These are phyloP conservation scores for Regulus satrapa DNA, from an alignment of 2,113 vertebrate genomes.

Conservation along the genomic window DNA sequence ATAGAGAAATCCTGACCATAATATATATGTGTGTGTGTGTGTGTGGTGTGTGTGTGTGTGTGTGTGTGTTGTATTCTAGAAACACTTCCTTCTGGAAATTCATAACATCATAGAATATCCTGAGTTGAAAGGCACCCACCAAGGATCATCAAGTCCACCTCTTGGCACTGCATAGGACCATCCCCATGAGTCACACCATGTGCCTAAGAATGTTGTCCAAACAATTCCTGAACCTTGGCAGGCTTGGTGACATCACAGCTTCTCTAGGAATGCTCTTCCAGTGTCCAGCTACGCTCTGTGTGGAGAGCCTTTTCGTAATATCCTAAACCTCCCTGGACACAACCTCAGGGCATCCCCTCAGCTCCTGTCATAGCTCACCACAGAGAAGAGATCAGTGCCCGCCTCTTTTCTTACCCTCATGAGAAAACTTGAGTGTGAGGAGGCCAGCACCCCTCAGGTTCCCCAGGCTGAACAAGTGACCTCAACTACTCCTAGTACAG, in stretches of 20 bases:
- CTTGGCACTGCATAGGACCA: background rate
- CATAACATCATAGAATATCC: fast-evolving
- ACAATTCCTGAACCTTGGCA: background rate
- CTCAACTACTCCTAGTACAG: background rate
- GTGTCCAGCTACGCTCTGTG: too few relatives aligned
- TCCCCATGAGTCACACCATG: background rate
- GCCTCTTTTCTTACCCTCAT: background rate
- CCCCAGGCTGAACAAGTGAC: background rate
- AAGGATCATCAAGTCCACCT: fast-evolving
- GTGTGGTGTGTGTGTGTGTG: too few relatives aligned
- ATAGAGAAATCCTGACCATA: background rate
- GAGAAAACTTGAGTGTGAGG: background rate
- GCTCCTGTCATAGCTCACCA: background rate
- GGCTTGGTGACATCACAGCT: background rate
- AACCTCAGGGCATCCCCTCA: background rate
- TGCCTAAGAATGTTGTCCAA: background rate
- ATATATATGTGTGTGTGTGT: background rate
- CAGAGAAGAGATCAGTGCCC: background rate
- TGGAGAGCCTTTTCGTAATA: background rate
- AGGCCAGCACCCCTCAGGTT: background rate
- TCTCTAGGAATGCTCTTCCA: background rate
- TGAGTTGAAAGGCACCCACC: background rate
- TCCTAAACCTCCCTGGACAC: background rate
- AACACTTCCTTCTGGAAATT: background rate
- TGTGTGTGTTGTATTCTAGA: background rate